Evolutionary conservation across 2,888 invertebrate genomes (phyloP).

Genomic region (Drosophila mimica): DNA sequence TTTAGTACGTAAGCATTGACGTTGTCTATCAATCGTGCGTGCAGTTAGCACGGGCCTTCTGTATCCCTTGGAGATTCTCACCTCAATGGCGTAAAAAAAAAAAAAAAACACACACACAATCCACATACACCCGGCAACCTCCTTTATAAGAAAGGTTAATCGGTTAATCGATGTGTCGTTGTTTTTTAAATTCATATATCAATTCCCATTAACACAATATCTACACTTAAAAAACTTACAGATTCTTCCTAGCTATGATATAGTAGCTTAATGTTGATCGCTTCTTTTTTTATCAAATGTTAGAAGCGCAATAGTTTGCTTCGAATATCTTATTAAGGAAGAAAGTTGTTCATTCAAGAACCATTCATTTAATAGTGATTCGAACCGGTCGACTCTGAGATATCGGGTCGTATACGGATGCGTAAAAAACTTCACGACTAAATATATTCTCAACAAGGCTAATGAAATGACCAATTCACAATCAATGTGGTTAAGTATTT

Average conservation of each 20-base stretch:
- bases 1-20: not conserved
- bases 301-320: not conserved
- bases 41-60: too few species aligned
- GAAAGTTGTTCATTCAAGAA: not conserved
- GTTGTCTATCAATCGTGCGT: not conserved
- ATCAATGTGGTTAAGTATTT: not conserved
- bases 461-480: not conserved
- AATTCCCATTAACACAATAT: not conserved
- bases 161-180: conserved; percentile 48
- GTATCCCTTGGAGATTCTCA: not conserved
- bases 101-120: not conserved
- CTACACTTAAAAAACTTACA: not conserved
- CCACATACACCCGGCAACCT: not conserved
- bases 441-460: too few species aligned
- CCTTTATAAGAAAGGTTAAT: conserved; percentile 46
- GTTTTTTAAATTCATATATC: conserved; percentile 18
- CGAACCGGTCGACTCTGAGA: too few species aligned
- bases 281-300: not conserved
- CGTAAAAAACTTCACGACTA: too few species aligned
- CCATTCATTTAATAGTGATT: not conserved
- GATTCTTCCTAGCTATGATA: not conserved
- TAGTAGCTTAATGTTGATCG: not conserved
- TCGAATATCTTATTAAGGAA: not conserved
- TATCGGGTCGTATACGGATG: too few species aligned
- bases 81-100: not conserved